These are phyloP conservation scores for Yponomeuta malinellus DNA, from an alignment of 2,888 invertebrate species.

Conservation along the genomic window DNA sequence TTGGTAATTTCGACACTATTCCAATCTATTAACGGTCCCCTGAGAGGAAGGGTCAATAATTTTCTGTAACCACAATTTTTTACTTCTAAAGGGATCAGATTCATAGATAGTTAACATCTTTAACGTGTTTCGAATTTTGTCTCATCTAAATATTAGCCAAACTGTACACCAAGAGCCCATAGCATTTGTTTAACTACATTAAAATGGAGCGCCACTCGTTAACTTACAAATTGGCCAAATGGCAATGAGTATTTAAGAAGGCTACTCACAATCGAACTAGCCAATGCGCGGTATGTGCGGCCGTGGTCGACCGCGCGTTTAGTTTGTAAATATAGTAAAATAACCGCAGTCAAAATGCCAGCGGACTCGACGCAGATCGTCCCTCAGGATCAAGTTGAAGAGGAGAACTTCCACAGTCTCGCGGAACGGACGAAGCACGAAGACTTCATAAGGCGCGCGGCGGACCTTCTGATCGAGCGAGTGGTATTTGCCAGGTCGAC, in stretches of 20 bases:
- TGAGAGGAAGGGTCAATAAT: no score
- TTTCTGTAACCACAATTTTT: no score
- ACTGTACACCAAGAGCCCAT: background rate
- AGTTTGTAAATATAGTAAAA: background rate
- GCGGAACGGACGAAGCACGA: constrained; percentile 80
- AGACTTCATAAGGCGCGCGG: constrained; percentile 81
- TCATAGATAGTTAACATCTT: no score
- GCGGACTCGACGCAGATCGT: constrained; percentile 65
- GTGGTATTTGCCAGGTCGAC: constrained; percentile 85
- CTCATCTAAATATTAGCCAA: background rate
- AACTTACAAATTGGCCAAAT: constrained; percentile 9
- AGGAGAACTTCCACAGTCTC: constrained; percentile 73
- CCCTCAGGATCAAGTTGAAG: constrained; percentile 44
- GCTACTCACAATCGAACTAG: constrained; percentile 45
- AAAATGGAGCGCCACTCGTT: constrained; percentile 28
- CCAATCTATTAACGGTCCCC: no score
- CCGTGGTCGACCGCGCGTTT: constrained; percentile 50
- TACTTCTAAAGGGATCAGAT: no score
- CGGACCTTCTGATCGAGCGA: constrained; percentile 82
- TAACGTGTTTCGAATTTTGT: no score
- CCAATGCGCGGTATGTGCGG: constrained; percentile 50
- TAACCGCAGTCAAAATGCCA: constrained; percentile 44
- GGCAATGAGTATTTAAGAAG: constrained; percentile 60
- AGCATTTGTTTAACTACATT: constrained; percentile 26
- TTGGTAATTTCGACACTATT: no score